phyloP scores from a whole-genome alignment of 2,888 invertebrate species.

The Melikaiella ostensackeni region DNA sequence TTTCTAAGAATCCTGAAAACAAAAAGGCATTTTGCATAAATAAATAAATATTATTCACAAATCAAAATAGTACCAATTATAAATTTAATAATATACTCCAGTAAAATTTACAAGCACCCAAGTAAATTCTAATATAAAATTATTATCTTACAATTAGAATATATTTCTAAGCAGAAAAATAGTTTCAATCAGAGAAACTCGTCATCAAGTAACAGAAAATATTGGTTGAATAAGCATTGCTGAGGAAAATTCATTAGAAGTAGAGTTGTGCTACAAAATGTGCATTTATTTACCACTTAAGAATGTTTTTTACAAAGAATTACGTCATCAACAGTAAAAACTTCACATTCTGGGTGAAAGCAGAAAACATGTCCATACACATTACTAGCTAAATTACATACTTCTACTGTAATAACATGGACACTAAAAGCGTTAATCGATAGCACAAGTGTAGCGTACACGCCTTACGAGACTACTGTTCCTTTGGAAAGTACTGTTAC shows the following conservation, averaged over 20 bases:
- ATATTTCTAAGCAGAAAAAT: too few species aligned
- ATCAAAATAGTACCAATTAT: too few species aligned
- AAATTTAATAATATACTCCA: too few species aligned
- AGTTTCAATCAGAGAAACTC: too few species aligned
- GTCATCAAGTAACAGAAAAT: neutral
- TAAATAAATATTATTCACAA: neutral
- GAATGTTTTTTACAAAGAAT: constrained; percentile 38
- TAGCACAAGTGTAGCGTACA: constrained; percentile 58
- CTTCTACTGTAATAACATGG: constrained; percentile 48
- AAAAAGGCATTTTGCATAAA: neutral
- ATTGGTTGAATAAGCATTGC: neutral
- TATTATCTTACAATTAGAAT: too few species aligned
- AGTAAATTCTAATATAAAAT: too few species aligned
- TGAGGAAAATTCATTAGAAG: neutral
- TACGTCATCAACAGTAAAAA: constrained; percentile 56
- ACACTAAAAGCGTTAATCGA: constrained; percentile 57
- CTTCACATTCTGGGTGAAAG: constrained; percentile 47
- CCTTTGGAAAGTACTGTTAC: constrained; percentile 62
- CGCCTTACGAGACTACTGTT: constrained; percentile 57
- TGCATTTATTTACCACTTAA: constrained; percentile 30
- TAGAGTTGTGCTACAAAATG: constrained; percentile 16
- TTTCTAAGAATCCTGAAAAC: neutral
- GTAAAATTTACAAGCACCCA: too few species aligned
- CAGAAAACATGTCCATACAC: constrained; percentile 47
- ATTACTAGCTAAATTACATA: constrained; percentile 44